These are phyloP conservation scores for Leuctra nigra DNA, from an alignment of 2,888 invertebrate genomes.

Conservation along the genomic window DNA sequence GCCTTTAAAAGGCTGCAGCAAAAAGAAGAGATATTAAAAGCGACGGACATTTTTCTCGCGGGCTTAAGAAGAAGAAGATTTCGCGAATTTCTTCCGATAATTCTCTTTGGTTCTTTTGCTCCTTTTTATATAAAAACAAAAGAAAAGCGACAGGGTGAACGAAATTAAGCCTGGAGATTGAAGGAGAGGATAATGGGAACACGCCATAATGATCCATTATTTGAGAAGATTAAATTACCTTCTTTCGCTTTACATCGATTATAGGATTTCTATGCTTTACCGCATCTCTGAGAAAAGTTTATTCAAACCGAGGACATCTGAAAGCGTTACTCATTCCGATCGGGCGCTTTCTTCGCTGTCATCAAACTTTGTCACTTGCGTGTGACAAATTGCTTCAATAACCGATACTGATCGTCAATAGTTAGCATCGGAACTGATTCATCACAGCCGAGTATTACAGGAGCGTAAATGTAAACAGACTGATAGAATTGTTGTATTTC, in stretches of 20 bases:
- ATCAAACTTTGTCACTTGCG: no score
- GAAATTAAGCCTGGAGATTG: not conserved
- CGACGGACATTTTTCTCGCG: not conserved
- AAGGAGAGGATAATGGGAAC: not conserved
- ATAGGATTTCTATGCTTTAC: not conserved
- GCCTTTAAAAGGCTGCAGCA: not conserved
- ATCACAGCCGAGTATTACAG: no score
- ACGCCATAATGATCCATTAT: conserved; percentile 12
- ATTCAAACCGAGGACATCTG: no score
- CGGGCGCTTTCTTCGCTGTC: no score
- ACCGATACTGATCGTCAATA: no score
- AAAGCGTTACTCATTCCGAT: no score
- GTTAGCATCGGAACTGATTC: no score
- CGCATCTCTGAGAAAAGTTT: no score
- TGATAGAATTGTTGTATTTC: no score
- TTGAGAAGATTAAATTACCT: not conserved
- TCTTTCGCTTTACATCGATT: conserved; percentile 3
- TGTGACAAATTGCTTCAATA: no score
- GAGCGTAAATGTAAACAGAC: no score
- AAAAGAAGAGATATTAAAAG: not conserved
- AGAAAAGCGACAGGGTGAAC: not conserved
- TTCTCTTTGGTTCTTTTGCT: not conserved
- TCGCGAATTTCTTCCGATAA: conserved; percentile 1
- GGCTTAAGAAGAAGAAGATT: no score
- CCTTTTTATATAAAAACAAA: not conserved